Percentiles rank a stretch among this genome's conserved stretches.
phyloP scores from a whole-genome alignment of 92 coral and sea anemone species.

The Siderastrea siderea region DNA sequence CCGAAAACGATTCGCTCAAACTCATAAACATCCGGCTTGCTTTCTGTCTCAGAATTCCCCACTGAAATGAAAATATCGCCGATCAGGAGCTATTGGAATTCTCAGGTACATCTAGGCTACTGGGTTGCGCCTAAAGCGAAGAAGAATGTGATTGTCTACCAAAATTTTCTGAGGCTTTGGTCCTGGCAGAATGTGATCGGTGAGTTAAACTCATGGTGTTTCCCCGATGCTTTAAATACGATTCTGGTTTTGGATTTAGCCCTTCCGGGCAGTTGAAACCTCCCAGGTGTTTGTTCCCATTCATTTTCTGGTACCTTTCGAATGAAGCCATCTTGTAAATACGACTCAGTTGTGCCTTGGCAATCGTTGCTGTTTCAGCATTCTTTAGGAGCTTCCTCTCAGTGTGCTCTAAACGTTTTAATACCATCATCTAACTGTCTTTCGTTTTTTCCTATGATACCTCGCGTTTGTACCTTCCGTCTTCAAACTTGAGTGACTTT shows the following conservation, averaged over 20 bases:
- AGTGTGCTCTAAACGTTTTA: constrained; percentile 2
- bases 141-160: constrained; percentile 18
- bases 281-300: not conserved
- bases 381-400: no score
- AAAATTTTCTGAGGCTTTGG: constrained; percentile 23
- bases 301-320: constrained; percentile 7
- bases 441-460: constrained; percentile 1
- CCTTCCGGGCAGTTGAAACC: not conserved
- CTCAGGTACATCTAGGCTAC: constrained; percentile 33
- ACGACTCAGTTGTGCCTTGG: not conserved
- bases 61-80: constrained; percentile 3
- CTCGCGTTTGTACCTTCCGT: not conserved
- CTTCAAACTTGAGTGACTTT: not conserved
- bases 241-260: not conserved
- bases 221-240: constrained; percentile 16
- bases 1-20: no score
- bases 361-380: constrained; percentile 7
- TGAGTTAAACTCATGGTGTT: not conserved
- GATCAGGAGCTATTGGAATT: constrained; percentile 9
- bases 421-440: constrained; percentile 1
- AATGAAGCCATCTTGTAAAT: constrained; percentile 18
- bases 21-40: no score
- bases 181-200: not conserved
- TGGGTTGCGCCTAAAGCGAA: constrained; percentile 19
- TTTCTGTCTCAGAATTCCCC: no score